These are phyloP conservation scores for Ondatra zibethicus DNA, from an alignment of 2,113 vertebrate species.

Conservation along the genomic window DNA sequence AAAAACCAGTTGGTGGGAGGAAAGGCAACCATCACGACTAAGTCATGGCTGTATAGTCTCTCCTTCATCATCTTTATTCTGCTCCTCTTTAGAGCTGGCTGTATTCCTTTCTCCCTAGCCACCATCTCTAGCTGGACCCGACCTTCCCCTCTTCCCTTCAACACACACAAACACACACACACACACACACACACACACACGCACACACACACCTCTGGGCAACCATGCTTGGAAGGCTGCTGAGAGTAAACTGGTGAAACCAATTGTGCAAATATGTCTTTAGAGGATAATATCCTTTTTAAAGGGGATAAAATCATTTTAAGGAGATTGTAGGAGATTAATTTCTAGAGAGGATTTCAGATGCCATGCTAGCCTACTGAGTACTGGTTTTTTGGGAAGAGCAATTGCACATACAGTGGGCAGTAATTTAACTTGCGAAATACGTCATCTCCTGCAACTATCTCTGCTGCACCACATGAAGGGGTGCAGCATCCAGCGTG, in stretches of 20 bases:
- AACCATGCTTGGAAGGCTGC: background rate
- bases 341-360: slow-evolving; percentile 49
- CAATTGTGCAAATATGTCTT: background rate
- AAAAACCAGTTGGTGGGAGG: slow-evolving; percentile 44
- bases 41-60: background rate
- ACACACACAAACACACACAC: background rate
- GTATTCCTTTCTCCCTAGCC: background rate
- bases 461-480: background rate
- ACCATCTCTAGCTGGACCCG: background rate
- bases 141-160: background rate
- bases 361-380: background rate
- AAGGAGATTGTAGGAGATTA: slow-evolving; percentile 33
- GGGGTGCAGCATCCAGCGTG: background rate
- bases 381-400: slow-evolving; percentile 47
- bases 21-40: background rate
- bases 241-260: background rate
- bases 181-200: no score
- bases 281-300: slow-evolving; percentile 17
- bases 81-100: background rate
- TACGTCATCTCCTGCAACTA: background rate
- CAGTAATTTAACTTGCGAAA: slow-evolving; percentile 33
- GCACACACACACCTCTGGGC: background rate
- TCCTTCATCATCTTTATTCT: background rate
- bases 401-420: background rate
- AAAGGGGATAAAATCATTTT: slow-evolving; percentile 22